Base-by-base conservation (phyloP, 2,888 invertebrate genomes). In the Eupithecia pulchellata region DNA sequence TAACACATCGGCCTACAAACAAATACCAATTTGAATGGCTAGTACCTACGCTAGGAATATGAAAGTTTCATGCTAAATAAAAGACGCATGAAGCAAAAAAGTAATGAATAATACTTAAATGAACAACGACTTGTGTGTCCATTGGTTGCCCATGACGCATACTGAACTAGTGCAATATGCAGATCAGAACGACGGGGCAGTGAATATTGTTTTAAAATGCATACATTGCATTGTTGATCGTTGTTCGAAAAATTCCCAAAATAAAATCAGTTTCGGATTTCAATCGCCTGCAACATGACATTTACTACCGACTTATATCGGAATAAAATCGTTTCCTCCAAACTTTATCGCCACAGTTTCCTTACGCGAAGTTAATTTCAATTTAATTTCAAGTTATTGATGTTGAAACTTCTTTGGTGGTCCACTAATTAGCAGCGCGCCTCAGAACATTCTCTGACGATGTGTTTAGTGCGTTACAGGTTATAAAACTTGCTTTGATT, bases 391-490 rank as follows among this genome's bases (percentile, higher is more conserved):
- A 78, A 71, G 75, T 70, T 74, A 74, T 75, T 63, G 75, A 73
- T 76, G 67, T 69, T 72, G 73, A 77, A 75, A 75, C 92, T 75
- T 81, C 91, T 83, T 84, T 81, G 93, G 93, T 93, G 93, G 93
- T 92, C 93, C 82, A 64, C 84, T 88, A 89, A 92, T 92, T 92
- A 92, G 85, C 86, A 84, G 81, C 74, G 81, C 82, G 83, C 80
- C 81, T 84, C 78, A 72, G 81, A 82, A 84, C 81, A 81, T 82
- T 84, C 80, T 84, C 77, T 76, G 84, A 82, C 77, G 80, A 81
- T 80, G 69, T 58, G 63, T 71, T 69, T 63, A 69, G 66, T 71
- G 66, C 60, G 71, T 71, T 72, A 73, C 61, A 80, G 78, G 78
- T 78, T 69, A 86, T 89, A 86, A 89, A 90, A 86, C 82, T 75